Conservation (phyloP, 2,797 vertebrate species). For the Epinephelus malabaricus region DNA sequence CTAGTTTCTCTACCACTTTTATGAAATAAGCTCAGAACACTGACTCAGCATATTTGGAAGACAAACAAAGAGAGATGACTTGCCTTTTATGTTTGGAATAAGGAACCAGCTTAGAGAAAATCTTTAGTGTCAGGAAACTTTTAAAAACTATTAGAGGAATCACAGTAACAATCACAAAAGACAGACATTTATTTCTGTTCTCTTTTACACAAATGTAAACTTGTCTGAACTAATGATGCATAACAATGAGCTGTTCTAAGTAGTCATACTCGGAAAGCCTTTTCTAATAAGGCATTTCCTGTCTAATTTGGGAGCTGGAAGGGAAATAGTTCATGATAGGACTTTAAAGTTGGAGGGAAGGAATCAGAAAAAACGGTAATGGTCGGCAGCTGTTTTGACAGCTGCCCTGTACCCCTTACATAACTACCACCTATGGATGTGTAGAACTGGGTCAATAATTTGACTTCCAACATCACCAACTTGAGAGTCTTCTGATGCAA, state of each 20-base stretch:
- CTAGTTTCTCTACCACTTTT: slow-evolving; percentile 49
- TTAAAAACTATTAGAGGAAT: neutral
- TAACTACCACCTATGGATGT: slow-evolving; percentile 67
- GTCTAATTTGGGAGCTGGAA: neutral
- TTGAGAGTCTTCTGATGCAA: neutral
- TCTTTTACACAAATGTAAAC: neutral
- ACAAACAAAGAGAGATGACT: slow-evolving; percentile 9
- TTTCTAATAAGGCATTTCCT: slow-evolving; percentile 20
- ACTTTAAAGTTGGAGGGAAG: neutral
- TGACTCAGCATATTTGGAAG: slow-evolving; percentile 8
- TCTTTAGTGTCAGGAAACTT: neutral
- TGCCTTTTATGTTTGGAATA: neutral
- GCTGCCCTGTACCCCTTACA: slow-evolving; percentile 58
- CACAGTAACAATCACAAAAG: too few relatives aligned
- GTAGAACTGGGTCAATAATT: slow-evolving; percentile 22
- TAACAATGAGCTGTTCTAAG: neutral
- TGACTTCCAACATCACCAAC: slow-evolving; percentile 9
- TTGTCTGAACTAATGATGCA: neutral
- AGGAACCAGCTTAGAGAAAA: neutral
- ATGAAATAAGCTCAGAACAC: neutral
- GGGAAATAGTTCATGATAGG: neutral
- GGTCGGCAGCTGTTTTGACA: slow-evolving; percentile 67
- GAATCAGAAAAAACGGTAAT: neutral
- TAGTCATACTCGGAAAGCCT: neutral
- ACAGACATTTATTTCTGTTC: neutral